Percentiles rank a stretch among this genome's conserved stretches.
Evolutionary conservation across 2,797 vertebrate species (phyloP).

Genomic region (Pipistrellus pipistrellus): DNA sequence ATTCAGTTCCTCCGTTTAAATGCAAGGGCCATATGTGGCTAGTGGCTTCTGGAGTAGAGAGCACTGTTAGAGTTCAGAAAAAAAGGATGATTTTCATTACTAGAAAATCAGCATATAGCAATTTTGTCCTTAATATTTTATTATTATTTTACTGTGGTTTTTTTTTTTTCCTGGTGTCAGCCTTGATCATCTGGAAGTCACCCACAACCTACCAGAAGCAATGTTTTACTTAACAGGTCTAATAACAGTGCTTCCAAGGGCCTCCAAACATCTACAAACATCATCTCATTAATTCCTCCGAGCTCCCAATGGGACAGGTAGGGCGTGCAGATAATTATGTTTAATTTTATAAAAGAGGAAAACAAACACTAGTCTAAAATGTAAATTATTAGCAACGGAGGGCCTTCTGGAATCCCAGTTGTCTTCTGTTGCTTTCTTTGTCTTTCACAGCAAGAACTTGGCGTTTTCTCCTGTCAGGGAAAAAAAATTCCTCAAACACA

Average conservation of each 20-base stretch:
- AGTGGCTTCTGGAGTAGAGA: background rate
- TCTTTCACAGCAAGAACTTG: constrained; percentile 23
- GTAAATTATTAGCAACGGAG: constrained; percentile 71
- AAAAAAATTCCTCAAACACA: constrained; percentile 54
- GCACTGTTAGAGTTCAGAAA: constrained; percentile 42
- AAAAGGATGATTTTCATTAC: constrained; percentile 41
- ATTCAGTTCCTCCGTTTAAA: constrained; percentile 18
- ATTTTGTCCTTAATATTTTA: constrained; percentile 61
- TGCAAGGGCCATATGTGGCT: constrained; percentile 4
- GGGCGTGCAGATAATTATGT: constrained; percentile 72
- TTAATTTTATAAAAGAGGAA: constrained; percentile 79
- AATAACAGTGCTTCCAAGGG: constrained; percentile 62
- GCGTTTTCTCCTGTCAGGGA: constrained; percentile 43
- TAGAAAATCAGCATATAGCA: constrained; percentile 48
- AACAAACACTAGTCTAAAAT: constrained; percentile 76
- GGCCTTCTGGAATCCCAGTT: constrained; percentile 61
- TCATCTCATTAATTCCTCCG: constrained; percentile 74
- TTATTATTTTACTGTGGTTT: constrained; percentile 19
- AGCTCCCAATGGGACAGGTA: constrained; percentile 72
- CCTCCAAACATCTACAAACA: constrained; percentile 34
- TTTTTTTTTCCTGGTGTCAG: constrained; percentile 13
- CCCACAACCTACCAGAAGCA: constrained; percentile 48
- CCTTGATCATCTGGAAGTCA: constrained; percentile 53
- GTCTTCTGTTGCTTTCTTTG: constrained; percentile 63
- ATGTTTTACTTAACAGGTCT: constrained; percentile 63